Base-by-base conservation (phyloP, 2,888 invertebrate genomes). In the Tupiocoris notatus region DNA sequence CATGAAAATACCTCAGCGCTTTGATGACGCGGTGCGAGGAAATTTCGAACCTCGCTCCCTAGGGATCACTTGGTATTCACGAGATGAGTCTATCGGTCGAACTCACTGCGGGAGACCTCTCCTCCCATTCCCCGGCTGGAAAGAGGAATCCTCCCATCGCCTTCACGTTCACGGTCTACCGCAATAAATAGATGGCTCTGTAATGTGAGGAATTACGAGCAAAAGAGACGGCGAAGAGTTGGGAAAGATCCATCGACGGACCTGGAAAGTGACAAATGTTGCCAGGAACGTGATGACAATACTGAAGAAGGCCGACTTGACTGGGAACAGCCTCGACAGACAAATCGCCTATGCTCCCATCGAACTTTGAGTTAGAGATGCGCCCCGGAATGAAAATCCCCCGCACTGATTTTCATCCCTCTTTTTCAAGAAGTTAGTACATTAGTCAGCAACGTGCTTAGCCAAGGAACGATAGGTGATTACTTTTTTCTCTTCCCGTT, bases 101-200 rank as follows among this genome's bases (percentile, higher is more conserved):
- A 39, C 39, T 39, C 39, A 39, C 39, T 39, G 39, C 39, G 39
- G 39, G 39, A 39, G 39, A 39, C 39, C 39, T 39, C 39, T 39
- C 39, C 12, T 12, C 12, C 39, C 39, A 39, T 7, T 39, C 6
- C n/a, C n/a, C n/a, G n/a, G n/a, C n/a, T n/a, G n/a, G n/a, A n/a
- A n/a, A n/a, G n/a, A n/a, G n/a, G n/a, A n/a, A n/a, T n/a, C n/a
- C n/a, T n/a, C n/a, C n/a, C 6, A 39, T 7, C 39, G 12, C 12
- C 39, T 12, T 12, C 39, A 39, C 39, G 39, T 39, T 39, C 12
- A 39, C 39, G 39, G 39, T 39, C 39, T 39, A 39, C 39, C 39
- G 39, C 76, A 76, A 76, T 76, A 76, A 76, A 76, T 76, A 68
- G 68, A 76, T 76, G 68, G 76, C 56, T 68, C 68, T 76, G 76